Conservation (phyloP, 2,888 invertebrate species). For the Cryptus armator region DNA sequence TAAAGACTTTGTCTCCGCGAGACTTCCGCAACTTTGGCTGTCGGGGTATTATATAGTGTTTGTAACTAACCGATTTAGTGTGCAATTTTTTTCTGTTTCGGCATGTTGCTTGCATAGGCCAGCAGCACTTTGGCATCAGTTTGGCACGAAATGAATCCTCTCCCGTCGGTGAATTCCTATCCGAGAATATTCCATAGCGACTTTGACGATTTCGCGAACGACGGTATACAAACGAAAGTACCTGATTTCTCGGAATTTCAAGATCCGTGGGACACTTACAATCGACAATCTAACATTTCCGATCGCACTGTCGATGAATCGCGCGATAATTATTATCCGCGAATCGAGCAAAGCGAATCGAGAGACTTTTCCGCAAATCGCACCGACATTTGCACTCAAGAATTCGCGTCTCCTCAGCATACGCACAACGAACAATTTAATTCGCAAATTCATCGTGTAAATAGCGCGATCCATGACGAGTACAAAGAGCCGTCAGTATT, state of each 20-base stretch:
- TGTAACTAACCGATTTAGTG: slow-evolving; percentile 82
- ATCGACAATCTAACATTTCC: slow-evolving; percentile 79
- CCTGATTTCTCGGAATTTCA: slow-evolving; percentile 84
- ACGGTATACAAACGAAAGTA: slow-evolving; percentile 68
- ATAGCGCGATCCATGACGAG: slow-evolving; percentile 5
- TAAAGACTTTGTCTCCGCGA: too few species aligned
- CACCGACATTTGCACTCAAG: not conserved
- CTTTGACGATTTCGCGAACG: slow-evolving; percentile 68
- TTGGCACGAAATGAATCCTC: slow-evolving; percentile 80
- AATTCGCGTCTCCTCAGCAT: not conserved
- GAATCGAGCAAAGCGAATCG: not conserved
- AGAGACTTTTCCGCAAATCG: slow-evolving; percentile 4
- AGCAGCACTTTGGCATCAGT: slow-evolving; percentile 83
- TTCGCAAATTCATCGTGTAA: slow-evolving; percentile 2
- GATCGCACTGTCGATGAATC: not conserved
- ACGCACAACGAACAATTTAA: not conserved
- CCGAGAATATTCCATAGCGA: slow-evolving; percentile 63
- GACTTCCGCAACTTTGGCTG: slow-evolving; percentile 40
- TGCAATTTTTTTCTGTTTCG: slow-evolving; percentile 83
- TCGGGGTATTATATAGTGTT: slow-evolving; percentile 57
- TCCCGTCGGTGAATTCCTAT: slow-evolving; percentile 50
- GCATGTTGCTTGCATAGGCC: slow-evolving; percentile 84
- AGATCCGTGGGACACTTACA: slow-evolving; percentile 93
- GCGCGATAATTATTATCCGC: not conserved
- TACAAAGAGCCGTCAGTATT: slow-evolving; percentile 42